Evolutionary conservation across 2,113 vertebrate genomes (phyloP), one percentile per base, ranked within the genome.

Genomic region (Gila orcuttii): DNA sequence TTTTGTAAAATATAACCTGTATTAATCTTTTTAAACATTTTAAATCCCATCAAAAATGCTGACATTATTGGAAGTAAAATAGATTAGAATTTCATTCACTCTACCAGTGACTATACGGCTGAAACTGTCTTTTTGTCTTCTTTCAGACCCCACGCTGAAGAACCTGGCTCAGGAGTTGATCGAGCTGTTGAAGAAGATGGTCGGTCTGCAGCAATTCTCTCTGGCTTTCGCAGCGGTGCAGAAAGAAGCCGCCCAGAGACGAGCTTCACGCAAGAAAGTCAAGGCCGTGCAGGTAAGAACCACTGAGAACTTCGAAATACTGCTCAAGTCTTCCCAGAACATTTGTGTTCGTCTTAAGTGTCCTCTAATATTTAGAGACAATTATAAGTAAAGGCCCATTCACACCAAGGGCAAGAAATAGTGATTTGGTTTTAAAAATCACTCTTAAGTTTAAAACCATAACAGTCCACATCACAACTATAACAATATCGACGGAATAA

Each of bases 161-260:
- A 98, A 97, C 90, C 94, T 99, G 62, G 96, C 98, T 1, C 97
- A 99, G 89, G 98, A 99, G 93, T 95, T 99, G 83, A 96, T 98
- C 33, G 97, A 99, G 75, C 90, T 99, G 87, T 93, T 99, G 31
- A 99, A 98, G 94, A 97, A 94, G 87, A 91, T 96, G 79, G 96
- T 98, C 15, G 97, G 98, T 0, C 91, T 99, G 66, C 95, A 97
- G 90, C 92, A 7, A 0, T 99, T 99, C 92, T 99, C 98, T 0
- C 82, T 97, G 75, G 96, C 96, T 36, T 99, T 98, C 88, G 96
- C 96, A 5, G 92, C 95, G 0, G 96, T 99, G 66, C 97, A 99
- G 94, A 99, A 95, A 87, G 96, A 97, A 87, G 97, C 97, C 21
- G 91, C 88, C 15, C 93, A 95, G 90, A 97, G 95, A 82, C 93